Base-by-base conservation (phyloP, 2,113 vertebrate species). In the Argyrosomus japonicus region DNA sequence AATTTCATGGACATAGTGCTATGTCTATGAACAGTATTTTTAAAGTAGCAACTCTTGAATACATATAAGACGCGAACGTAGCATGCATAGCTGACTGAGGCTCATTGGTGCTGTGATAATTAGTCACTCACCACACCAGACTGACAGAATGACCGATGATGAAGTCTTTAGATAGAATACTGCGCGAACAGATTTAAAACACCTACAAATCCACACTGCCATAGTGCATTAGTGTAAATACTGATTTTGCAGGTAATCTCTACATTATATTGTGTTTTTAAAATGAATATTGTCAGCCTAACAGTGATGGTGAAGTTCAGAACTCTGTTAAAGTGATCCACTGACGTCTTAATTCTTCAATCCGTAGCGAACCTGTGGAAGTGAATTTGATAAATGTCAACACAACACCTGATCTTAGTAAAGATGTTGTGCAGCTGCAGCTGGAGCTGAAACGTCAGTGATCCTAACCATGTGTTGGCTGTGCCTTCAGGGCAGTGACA, bases 1-100 rank as follows among this genome's bases (percentile, higher is more conserved):
- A 54, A 54, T 36, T 11, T 17, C n/a, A 70, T 60, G 23, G 27
- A 32, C 29, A 17, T 4, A 47, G 36, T 47, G 69, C 53, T 58
- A 54, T 65, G 19, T 76, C 51, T 47, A 17, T 18, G 23, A 64
- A 13, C 14, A 4, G 40, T 77, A 58, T 48, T 47, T 77, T 58
- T 60, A 60, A 60, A 45, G 2, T 12, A 56, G 18, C 73, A 54
- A 54, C 50, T 54, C 62, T 40, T 40, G 36, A 40, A 9, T 9
- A 1, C 29, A 4, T 10, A 11, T 5, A 25, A 43, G 36, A 43
- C 0, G n/a, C 7, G 21, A 40, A 23, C 36, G 36, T 40, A 40
- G 7, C 36, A 40, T 8, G 36, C 36, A 40, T 40, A 40, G 36
- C 36, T 9, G 36, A 40, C 45, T 19, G 9, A 68, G 21, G 32